A percentile compares a stretch with the other conserved stretches of the same genome.
phyloP scores from a whole-genome alignment of 2,888 invertebrate genomes.

The Apodemia hepburni region DNA sequence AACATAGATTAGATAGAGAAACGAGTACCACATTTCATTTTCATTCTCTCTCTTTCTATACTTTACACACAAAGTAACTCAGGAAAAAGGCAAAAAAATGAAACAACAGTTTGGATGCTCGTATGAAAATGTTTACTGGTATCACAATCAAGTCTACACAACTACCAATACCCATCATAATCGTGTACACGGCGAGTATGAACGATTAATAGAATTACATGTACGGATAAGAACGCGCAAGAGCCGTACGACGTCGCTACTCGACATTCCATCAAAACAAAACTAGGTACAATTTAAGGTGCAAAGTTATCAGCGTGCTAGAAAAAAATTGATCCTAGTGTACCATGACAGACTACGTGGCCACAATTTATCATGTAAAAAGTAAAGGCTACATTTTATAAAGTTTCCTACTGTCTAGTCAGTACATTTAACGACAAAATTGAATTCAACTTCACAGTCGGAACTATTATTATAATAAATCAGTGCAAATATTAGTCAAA shows the following conservation, averaged over 20 bases:
- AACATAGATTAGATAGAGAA: too few relatives aligned
- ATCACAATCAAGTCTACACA: constrained; percentile 79
- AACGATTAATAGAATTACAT: constrained; percentile 56
- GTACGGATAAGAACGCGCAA: constrained; percentile 9
- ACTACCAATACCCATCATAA: constrained; percentile 68
- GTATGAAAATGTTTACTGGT: constrained; percentile 81
- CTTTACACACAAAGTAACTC: not conserved
- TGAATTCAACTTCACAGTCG: constrained; percentile 18
- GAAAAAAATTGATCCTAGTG: constrained; percentile 45
- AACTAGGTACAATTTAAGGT: constrained; percentile 37
- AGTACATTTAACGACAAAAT: constrained; percentile 31
- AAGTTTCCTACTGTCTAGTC: constrained; percentile 55
- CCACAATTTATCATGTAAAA: constrained; percentile 38
- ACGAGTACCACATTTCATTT: too few relatives aligned
- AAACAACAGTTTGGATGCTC: constrained; percentile 64
- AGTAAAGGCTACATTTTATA: constrained; percentile 40
- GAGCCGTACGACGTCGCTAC: constrained; percentile 17
- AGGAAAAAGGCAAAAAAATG: constrained; percentile 34
- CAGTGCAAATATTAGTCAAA: constrained; percentile 16
- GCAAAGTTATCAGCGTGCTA: constrained; percentile 63
- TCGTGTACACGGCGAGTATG: constrained; percentile 64
- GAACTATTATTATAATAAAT: constrained; percentile 25
- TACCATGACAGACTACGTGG: constrained; percentile 38
- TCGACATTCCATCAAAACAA: constrained; percentile 31
- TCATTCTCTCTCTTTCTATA: too few relatives aligned